Conservation (phyloP, 2,888 invertebrate species). For the Aphelenchoides bicaudatus region DNA sequence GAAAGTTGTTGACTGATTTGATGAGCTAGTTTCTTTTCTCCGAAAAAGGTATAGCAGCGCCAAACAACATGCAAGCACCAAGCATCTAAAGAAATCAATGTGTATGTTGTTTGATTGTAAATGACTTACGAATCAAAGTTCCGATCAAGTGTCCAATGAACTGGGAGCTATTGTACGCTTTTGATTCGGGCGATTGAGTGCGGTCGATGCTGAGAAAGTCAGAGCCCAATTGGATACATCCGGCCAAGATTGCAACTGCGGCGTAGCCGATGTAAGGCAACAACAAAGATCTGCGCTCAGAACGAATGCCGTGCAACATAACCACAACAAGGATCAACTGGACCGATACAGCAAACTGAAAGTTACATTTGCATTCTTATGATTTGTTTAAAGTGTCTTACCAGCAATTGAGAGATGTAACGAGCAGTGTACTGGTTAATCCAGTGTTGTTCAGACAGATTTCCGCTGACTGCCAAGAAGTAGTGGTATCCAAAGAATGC, state of each 20-base stretch:
- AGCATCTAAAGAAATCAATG: too few species aligned
- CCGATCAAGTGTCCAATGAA: conserved; percentile 44
- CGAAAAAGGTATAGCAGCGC: conserved; percentile 57
- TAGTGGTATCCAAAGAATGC: conserved; percentile 46
- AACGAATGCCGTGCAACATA: conserved; percentile 56
- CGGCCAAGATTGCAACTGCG: conserved; percentile 41
- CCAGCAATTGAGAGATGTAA: conserved; percentile 38
- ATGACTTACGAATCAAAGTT: conserved; percentile 53
- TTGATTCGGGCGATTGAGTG: conserved; percentile 22
- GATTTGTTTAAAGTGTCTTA: too few species aligned
- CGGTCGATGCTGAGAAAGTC: conserved; percentile 41
- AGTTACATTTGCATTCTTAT: not conserved
- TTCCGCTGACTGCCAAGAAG: conserved; percentile 35
- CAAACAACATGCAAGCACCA: conserved; percentile 59
- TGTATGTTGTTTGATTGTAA: too few species aligned
- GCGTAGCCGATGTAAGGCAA: conserved; percentile 58
- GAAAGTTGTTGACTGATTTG: conserved; percentile 57
- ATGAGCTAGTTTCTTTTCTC: conserved; percentile 59
- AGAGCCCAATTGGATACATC: conserved; percentile 31
- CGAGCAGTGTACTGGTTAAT: conserved; percentile 41
- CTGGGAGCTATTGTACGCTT: conserved; percentile 28
- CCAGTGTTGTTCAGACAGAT: conserved; percentile 40
- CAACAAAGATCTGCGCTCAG: conserved; percentile 47
- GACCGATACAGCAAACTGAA: conserved; percentile 33
- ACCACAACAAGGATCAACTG: conserved; percentile 46